A percentile compares a stretch with the other conserved stretches of the same genome.
phyloP scores from a whole-genome alignment of 2,888 invertebrate species.

The Erebia ligea region DNA sequence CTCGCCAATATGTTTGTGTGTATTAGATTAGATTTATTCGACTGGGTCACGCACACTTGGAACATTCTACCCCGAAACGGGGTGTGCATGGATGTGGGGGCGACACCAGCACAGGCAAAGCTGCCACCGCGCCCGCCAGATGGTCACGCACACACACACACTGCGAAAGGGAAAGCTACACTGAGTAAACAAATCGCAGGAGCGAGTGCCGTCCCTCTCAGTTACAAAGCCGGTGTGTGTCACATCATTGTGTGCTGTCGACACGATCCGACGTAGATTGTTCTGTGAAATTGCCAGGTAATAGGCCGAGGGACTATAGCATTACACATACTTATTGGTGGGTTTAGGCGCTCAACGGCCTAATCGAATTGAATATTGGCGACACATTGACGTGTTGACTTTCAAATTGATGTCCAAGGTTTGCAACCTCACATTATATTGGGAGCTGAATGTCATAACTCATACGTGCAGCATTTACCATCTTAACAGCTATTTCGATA shows the following conservation, averaged over 20 bases:
- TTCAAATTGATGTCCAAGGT: constrained; percentile 44
- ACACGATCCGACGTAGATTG: constrained; percentile 77
- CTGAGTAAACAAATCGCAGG: constrained; percentile 80
- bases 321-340: constrained; percentile 81
- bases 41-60: constrained; percentile 79
- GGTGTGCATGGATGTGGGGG: constrained; percentile 70
- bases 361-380: constrained; percentile 77
- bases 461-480: background rate
- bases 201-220: constrained; percentile 74
- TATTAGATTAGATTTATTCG: constrained; percentile 81
- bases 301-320: constrained; percentile 80
- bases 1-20: constrained; percentile 82
- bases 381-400: constrained; percentile 58
- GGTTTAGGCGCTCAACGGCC: constrained; percentile 72
- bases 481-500: background rate
- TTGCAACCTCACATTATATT: constrained; percentile 1
- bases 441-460: background rate
- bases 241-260: constrained; percentile 75
- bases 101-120: constrained; percentile 65
- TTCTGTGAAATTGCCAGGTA: constrained; percentile 84
- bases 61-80: constrained; percentile 68
- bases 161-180: constrained; percentile 80
- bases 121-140: constrained; percentile 72
- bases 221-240: constrained; percentile 73
- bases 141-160: constrained; percentile 72